Evolutionary conservation across 2,797 vertebrate species (phyloP), one percentile per base, ranked within the genome.

Genomic region (Anabas testudineus): DNA sequence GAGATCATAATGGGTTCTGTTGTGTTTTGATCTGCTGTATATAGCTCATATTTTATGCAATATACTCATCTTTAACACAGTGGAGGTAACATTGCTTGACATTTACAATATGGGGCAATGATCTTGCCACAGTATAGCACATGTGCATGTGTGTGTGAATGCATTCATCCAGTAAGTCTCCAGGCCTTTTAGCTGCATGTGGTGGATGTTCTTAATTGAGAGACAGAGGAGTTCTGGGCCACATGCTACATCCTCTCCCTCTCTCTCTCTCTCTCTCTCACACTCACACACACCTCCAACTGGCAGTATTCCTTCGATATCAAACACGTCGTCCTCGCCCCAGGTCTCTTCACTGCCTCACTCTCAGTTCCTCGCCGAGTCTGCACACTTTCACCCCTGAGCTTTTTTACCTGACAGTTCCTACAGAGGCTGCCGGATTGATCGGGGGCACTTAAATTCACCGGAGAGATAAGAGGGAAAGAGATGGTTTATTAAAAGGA

Each of bases 401-500:
- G 73, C 53, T 53, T 54, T 61, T 69, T 55, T 9, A 39, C 19
- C 47, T 1, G 6, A 37, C 53, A 46, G 64, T 46, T 70, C 59
- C 59, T 21, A 14, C 45, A 24, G 28, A 41, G 64, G 57, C 53
- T 39, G 39, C 22, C 5, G 36, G 64, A 86, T 87, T 85, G 75
- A 83, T 87, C 18, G 7, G 15, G 34, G 69, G 21, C 24, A 45
- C 60, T 73, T 61, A 60, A 72, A 70, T 70, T 34, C 0, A 16
- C 22, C 3, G 39, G 74, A 63, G 62, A 63, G 52, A 79, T 14
- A 70, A 65, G 63, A 66, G 47, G 42, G 56, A 58, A 48, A 7
- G 1, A 67, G 67, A 82, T 84, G 80, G 88, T 87, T 85, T 80
- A 86, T 88, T 73, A 75, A 70, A 74, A 64, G 16, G 43, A 41